These are phyloP conservation scores for Caenorhabditis brenneri DNA, from an alignment of 1,140 invertebrate genomes.

Conservation along the genomic window DNA sequence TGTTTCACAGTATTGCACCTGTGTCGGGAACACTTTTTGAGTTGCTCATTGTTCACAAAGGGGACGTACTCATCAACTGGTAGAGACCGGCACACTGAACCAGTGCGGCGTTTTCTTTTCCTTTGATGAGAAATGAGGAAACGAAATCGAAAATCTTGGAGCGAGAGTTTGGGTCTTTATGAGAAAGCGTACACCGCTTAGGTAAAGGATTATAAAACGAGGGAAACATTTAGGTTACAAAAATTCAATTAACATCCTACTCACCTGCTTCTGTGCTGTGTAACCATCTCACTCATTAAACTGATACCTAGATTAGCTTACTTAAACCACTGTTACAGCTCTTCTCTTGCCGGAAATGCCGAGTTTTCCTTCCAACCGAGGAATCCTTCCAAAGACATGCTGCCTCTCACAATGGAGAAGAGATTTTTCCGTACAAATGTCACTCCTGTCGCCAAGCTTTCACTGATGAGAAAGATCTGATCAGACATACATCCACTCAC, in stretches of 20 bases:
- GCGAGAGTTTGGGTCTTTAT: neutral
- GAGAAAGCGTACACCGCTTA: too few species aligned
- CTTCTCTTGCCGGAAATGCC: conserved; percentile 52
- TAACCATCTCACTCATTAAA: conserved; percentile 6
- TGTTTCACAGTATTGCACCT: neutral
- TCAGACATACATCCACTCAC: conserved; percentile 8
- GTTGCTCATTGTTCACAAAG: neutral
- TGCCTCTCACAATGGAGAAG: conserved; percentile 49
- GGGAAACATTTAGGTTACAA: neutral
- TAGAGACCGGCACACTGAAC: conserved; percentile 16
- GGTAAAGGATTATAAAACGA: neutral
- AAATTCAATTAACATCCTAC: neutral
- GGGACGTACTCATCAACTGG: neutral
- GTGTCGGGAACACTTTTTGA: neutral
- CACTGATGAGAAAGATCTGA: conserved; percentile 27
- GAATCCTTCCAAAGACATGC: conserved; percentile 45
- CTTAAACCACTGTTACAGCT: conserved; percentile 18
- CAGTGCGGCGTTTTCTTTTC: conserved; percentile 10
- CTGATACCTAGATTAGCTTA: neutral
- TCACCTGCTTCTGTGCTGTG: neutral
- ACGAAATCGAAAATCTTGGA: conserved; percentile 7
- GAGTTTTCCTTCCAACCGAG: conserved; percentile 48
- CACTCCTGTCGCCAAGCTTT: conserved; percentile 42
- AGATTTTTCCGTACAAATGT: conserved; percentile 48
- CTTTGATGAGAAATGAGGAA: neutral